These are phyloP conservation scores for Iguana delicatissima DNA, from an alignment of 2,797 vertebrate genomes.

Conservation along the genomic window DNA sequence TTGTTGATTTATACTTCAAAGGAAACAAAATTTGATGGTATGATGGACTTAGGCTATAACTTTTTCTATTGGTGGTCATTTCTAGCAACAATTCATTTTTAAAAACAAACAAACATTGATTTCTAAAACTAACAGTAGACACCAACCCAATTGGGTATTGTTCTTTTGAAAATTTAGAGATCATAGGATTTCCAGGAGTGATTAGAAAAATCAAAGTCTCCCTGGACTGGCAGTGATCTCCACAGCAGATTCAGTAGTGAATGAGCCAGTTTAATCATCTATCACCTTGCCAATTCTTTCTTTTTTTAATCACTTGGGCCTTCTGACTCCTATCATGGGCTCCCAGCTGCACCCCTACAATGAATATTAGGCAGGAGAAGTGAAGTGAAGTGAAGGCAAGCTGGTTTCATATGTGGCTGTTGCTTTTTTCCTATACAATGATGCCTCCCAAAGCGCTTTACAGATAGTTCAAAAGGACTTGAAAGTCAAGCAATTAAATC, in stretches of 20 bases:
- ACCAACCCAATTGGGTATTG: not conserved
- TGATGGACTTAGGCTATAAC: not conserved
- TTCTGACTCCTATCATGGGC: rapidly evolving
- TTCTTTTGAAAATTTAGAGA: not conserved
- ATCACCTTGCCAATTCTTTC: not conserved
- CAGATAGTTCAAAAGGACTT: not conserved
- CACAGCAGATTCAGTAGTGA: not conserved
- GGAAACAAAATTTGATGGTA: not conserved
- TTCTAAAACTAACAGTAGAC: not conserved
- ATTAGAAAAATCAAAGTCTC: not conserved
- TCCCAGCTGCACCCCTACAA: rapidly evolving
- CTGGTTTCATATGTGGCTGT: rapidly evolving
- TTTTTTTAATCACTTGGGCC: rapidly evolving
- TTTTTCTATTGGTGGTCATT: not conserved
- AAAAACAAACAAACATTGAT: too few species aligned
- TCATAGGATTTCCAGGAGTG: not conserved
- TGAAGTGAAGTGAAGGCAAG: not conserved
- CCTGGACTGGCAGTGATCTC: not conserved
- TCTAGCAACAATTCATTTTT: not conserved
- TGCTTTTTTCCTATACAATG: not conserved
- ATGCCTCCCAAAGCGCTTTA: not conserved
- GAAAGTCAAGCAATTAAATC: not conserved
- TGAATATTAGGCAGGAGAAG: not conserved
- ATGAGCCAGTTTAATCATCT: rapidly evolving
- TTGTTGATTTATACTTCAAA: not conserved